phyloP scores from a whole-genome alignment of 2,797 vertebrate genomes.

The Acipenser transmontanus region DNA sequence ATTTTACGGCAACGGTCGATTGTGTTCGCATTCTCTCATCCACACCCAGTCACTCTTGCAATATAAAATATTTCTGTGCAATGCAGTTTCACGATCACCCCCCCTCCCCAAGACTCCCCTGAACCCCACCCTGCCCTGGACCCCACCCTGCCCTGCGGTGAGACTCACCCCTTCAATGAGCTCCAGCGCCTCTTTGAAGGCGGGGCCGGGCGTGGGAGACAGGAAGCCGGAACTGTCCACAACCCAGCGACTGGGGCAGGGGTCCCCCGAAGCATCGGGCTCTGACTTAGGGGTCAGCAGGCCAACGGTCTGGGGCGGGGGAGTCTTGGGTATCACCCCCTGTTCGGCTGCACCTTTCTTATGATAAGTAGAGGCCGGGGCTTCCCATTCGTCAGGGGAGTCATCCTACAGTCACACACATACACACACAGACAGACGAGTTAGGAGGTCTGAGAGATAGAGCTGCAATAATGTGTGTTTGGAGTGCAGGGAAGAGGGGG shows the following conservation, averaged over 20 bases:
- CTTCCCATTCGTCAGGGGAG: neutral
- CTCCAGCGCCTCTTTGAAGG: slow-evolving; percentile 83
- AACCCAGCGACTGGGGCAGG: slow-evolving; percentile 71
- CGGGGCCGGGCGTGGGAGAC: slow-evolving; percentile 63
- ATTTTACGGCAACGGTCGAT: too few relatives aligned
- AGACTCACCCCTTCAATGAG: slow-evolving; percentile 83
- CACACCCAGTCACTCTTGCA: neutral
- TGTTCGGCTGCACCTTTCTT: slow-evolving; percentile 4
- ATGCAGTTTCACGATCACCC: neutral
- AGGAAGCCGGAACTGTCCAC: slow-evolving; percentile 80
- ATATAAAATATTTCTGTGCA: neutral
- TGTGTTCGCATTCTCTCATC: neutral
- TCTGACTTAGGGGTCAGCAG: slow-evolving; percentile 44
- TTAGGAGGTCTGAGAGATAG: neutral
- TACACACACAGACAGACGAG: neutral
- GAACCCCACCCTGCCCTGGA: neutral
- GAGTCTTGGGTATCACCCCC: slow-evolving; percentile 26
- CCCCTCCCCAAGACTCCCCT: neutral
- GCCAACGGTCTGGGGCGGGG: slow-evolving; percentile 27
- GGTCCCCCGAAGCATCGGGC: slow-evolving; percentile 32
- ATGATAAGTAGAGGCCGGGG: neutral
- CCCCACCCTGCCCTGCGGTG: neutral
- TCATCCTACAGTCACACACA: slow-evolving; percentile 30
- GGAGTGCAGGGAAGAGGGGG: too few relatives aligned
- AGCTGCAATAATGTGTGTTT: neutral